phyloP scores from a whole-genome alignment of 92 coral and sea anemone genomes.

The Phenganax marumi region DNA sequence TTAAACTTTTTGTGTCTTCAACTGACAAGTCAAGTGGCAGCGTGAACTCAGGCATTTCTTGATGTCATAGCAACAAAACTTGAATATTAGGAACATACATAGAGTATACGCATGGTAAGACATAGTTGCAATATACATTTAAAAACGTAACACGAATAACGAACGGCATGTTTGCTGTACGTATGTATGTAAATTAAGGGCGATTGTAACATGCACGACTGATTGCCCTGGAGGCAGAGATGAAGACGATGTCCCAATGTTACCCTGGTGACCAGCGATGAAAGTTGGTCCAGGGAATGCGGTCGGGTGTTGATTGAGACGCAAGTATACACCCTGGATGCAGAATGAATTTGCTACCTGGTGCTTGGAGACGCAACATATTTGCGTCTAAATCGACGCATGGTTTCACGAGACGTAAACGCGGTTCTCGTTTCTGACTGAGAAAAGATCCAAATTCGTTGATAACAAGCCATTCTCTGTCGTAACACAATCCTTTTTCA shows the following conservation, averaged over 20 bases:
- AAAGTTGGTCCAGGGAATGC: no score
- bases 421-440: conserved; percentile 89
- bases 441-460: conserved; percentile 73
- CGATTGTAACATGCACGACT: no score
- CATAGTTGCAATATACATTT: no score
- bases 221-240: no score
- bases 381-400: conserved; percentile 52
- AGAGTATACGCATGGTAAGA: no score
- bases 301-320: neutral
- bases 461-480: conserved; percentile 91
- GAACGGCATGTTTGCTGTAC: no score
- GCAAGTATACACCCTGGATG: neutral
- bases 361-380: conserved; percentile 62
- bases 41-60: conserved; percentile 58
- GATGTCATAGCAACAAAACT: neutral
- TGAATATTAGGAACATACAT: no score
- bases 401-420: conserved; percentile 78
- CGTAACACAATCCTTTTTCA: conserved; percentile 77
- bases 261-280: no score
- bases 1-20: neutral
- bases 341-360: conserved; percentile 59
- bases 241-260: no score
- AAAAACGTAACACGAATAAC: no score
- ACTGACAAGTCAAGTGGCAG: conserved; percentile 44
- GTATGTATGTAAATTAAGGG: no score